Percentiles rank a stretch among this genome's conserved stretches.
phyloP scores from a whole-genome alignment of 1,140 invertebrate species.

The Holcopasites calliopsidis region DNA sequence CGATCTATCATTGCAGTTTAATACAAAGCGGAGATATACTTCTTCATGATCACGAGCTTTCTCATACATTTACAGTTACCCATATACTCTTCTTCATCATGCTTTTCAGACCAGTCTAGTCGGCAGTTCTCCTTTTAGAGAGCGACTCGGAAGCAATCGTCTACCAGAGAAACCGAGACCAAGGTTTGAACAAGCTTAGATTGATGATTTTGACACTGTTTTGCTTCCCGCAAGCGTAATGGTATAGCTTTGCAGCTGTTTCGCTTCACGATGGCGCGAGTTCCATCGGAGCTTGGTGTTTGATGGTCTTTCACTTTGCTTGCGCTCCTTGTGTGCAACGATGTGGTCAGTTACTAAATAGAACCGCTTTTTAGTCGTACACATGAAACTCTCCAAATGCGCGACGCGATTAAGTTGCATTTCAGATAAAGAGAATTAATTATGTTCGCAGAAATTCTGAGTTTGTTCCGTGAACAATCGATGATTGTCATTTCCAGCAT shows the following conservation, averaged over 20 bases:
- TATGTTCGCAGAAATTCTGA: not conserved
- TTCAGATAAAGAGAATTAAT: no score
- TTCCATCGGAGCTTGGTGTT: conserved; percentile 39
- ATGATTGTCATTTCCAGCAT: not conserved
- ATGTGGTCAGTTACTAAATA: conserved; percentile 1
- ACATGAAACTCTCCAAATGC: not conserved
- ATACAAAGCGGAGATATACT: conserved; percentile 50
- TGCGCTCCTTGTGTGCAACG: conserved; percentile 1
- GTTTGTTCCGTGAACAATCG: not conserved
- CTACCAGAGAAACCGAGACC: conserved; percentile 90
- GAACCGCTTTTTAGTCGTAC: not conserved
- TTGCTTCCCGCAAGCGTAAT: conserved; percentile 42
- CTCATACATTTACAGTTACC: conserved; percentile 58
- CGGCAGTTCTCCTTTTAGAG: conserved; percentile 90
- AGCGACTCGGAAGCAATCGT: conserved; percentile 91
- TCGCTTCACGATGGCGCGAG: conserved; percentile 46
- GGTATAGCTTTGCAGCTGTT: conserved; percentile 41
- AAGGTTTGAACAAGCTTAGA: conserved; percentile 83
- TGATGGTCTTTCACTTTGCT: conserved; percentile 37
- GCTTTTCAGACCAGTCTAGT: conserved; percentile 80
- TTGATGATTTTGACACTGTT: conserved; percentile 59
- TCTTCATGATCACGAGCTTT: conserved; percentile 56
- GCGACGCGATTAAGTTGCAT: not conserved
- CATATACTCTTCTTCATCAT: conserved; percentile 65
- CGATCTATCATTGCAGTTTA: conserved; percentile 46